Evolutionary conservation across 2,113 vertebrate genomes (phyloP).

Genomic region (Lucifuga dentata): DNA sequence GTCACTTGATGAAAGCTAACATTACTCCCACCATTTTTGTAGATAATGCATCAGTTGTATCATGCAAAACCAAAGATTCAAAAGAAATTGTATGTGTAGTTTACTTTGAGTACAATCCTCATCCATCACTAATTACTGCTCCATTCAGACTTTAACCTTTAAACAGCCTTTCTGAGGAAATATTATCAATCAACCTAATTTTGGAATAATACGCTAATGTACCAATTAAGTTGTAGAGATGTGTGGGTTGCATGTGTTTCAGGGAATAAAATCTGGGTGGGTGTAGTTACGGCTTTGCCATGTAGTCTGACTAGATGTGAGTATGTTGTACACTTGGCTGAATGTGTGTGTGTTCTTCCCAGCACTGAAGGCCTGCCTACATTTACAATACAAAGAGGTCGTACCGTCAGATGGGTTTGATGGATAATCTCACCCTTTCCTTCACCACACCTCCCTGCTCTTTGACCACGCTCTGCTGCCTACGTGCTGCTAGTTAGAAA

Average conservation of each 20-base stretch:
- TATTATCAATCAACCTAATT: constrained; percentile 13
- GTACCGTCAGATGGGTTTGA: constrained; percentile 6
- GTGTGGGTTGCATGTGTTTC: constrained; percentile 30
- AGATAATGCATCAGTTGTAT: too few species aligned
- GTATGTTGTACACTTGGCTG: not conserved
- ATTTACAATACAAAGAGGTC: constrained; percentile 31
- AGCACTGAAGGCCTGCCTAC: constrained; percentile 24
- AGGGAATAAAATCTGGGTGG: constrained; percentile 30
- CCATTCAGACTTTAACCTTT: too few species aligned
- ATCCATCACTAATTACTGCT: too few species aligned
- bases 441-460: not conserved
- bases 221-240: constrained; percentile 20
- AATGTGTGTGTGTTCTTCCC: constrained; percentile 14
- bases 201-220: not conserved
- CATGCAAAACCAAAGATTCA: too few species aligned
- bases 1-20: too few species aligned
- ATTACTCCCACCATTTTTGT: too few species aligned
- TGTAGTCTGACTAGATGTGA: constrained; percentile 4
- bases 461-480: not conserved
- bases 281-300: constrained; percentile 10
- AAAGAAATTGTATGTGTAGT: too few species aligned
- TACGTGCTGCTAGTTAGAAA: not conserved
- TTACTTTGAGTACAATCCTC: too few species aligned
- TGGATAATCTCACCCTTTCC: constrained; percentile 18
- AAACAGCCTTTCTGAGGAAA: too few species aligned